phyloP scores from a whole-genome alignment of 2,888 invertebrate genomes.

The Achlya flavicornis region DNA sequence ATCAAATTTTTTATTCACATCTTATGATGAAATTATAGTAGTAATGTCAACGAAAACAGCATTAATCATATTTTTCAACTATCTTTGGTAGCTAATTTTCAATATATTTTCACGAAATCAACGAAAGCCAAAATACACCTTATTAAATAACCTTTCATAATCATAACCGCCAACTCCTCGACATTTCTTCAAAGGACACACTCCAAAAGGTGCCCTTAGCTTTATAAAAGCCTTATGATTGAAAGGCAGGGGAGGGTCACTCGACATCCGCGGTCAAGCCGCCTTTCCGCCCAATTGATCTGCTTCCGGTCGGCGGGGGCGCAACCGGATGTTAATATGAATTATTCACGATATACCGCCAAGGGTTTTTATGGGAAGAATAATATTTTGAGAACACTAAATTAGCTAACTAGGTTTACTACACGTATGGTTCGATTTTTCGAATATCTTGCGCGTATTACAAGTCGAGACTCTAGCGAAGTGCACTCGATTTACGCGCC shows the following conservation, averaged over 20 bases:
- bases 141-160: slow-evolving; percentile 8
- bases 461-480: no score
- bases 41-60: no score
- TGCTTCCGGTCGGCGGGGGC: slow-evolving; percentile 37
- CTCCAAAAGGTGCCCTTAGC: slow-evolving; percentile 48
- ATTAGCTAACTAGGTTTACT: not conserved
- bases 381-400: not conserved
- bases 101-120: not conserved
- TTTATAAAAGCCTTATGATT: slow-evolving; percentile 60
- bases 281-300: slow-evolving; percentile 74
- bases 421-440: not conserved
- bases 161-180: slow-evolving; percentile 22
- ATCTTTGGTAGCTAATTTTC: not conserved
- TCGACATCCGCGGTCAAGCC: slow-evolving; percentile 74
- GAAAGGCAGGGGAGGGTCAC: slow-evolving; percentile 72
- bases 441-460: no score
- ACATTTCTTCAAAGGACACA: slow-evolving; percentile 46
- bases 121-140: not conserved
- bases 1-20: no score
- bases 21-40: no score
- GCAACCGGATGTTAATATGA: slow-evolving; percentile 40
- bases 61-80: no score
- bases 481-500: no score
- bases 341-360: slow-evolving; percentile 33
- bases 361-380: slow-evolving; percentile 23